Conservation (phyloP, 2,797 vertebrate genomes). For the Bradypodion pumilum region DNA sequence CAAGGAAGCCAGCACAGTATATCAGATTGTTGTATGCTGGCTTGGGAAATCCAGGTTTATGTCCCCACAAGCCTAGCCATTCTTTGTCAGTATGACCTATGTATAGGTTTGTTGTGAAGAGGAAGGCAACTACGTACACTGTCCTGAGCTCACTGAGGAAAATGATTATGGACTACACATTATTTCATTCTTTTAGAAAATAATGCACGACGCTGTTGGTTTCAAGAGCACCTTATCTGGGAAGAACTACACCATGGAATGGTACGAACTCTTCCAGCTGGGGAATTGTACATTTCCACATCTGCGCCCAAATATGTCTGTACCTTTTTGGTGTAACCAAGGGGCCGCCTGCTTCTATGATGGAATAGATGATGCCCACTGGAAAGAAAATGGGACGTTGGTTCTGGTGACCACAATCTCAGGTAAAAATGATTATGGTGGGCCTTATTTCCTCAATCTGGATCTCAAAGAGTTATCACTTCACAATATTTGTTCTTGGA, state of each 20-base stretch:
- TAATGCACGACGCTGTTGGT: conserved; percentile 98
- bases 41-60: background rate
- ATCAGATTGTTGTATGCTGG: background rate
- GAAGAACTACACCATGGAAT: conserved; percentile 94
- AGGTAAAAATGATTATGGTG: conserved; percentile 69
- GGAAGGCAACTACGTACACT: too few relatives aligned
- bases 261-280: conserved; percentile 98
- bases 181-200: conserved; percentile 79
- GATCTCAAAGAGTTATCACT: background rate
- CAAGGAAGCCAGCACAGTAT: too few relatives aligned
- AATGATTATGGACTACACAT: background rate
- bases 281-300: conserved; percentile 99
- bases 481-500: background rate
- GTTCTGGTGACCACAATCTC: conserved; percentile 86
- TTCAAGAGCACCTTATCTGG: conserved; percentile 86
- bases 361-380: conserved; percentile 93
- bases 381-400: conserved; percentile 93
- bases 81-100: background rate
- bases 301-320: conserved; percentile 75
- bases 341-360: conserved; percentile 96
- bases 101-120: too few relatives aligned
- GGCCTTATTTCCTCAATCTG: background rate
- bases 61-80: background rate
- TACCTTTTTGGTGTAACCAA: conserved; percentile 98
- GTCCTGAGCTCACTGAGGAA: background rate